Evolutionary conservation across 2,888 invertebrate species (phyloP), one percentile per base, ranked within the genome.

Genomic region (Limnephilus auricula): DNA sequence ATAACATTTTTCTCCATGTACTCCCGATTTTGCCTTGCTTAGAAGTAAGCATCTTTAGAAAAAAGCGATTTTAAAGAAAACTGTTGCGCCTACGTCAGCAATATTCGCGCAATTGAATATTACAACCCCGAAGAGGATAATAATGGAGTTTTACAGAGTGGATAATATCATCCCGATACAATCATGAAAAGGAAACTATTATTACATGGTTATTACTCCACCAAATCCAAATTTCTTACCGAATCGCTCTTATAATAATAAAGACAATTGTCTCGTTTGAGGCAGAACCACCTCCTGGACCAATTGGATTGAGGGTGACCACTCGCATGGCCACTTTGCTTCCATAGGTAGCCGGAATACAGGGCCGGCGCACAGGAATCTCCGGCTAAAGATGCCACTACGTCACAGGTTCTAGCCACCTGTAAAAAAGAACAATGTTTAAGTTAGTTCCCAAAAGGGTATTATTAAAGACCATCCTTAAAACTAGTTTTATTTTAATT

Each of bases 211-310:
- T n/a, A 25, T 4, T 65, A n/a, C 65, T 25, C 0, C 25, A 65
- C 25, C 9, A 65, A 9, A 65, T 25, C 9, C 18, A 65, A 25
- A 65, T 6, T 5, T 45, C 97, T 96, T 95, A 99, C 99, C 95
- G 97, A 96, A 95, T 98, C 98, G 94, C 98, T 98, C 96, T 99
- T 99, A 95, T 99, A 99, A 95, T 98, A 99, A 95, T 99, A 99
- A 93, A 99, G 96, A 95, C 99, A 99, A 95, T 98, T 98, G 95
- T 99, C 99, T 90, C 98, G 97, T 94, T 99, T 98, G 90, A 99
- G 96, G 93, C 98, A 97, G 95, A 99, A 99, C 98, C 98, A 99
- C 93, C 99, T 96, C 91, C 98, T 96, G 89, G 98, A 97, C 99
- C 99, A 99, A 37, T 94, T 94, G n/a, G 94, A 91, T 0, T 95